Conservation (phyloP, 2,888 invertebrate species). For the Andrena hattorfiana region DNA sequence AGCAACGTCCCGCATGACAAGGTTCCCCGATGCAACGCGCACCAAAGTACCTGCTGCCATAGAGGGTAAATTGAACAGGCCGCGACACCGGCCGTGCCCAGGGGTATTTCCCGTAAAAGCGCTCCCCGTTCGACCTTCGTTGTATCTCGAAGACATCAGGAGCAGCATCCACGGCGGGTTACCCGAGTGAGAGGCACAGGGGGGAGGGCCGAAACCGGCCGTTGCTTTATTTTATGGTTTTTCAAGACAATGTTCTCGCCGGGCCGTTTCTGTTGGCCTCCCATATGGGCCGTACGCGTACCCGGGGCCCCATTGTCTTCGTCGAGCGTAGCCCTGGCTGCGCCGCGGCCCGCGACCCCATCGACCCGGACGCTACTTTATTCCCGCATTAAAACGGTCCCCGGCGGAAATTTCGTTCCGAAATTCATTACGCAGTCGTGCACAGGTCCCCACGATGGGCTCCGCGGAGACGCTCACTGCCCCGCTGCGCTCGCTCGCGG, state of each 20-base stretch:
- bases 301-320: constrained; percentile 79
- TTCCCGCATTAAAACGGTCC: constrained; percentile 80
- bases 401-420: constrained; percentile 71
- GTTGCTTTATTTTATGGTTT: constrained; percentile 84
- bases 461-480: constrained; percentile 30
- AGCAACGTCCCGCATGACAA: constrained; percentile 1
- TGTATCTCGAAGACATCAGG: constrained; percentile 60
- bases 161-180: constrained; percentile 47
- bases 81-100: constrained; percentile 13
- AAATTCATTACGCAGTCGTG: constrained; percentile 76
- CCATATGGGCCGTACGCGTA: constrained; percentile 78
- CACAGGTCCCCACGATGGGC: constrained; percentile 28
- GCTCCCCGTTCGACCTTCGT: neutral
- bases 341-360: constrained; percentile 77
- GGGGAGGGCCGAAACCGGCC: constrained; percentile 65
- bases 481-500: constrained; percentile 47
- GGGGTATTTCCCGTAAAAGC: constrained; percentile 71
- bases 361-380: constrained; percentile 83
- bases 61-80: constrained; percentile 77
- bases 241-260: constrained; percentile 83
- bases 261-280: constrained; percentile 78
- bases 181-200: constrained; percentile 26
- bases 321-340: constrained; percentile 64
- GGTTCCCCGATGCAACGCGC: neutral
- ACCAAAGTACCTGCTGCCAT: constrained; percentile 69